Evolutionary conservation across 1,140 invertebrate genomes (phyloP).

Genomic region (Tyrophagus putrescentiae): DNA sequence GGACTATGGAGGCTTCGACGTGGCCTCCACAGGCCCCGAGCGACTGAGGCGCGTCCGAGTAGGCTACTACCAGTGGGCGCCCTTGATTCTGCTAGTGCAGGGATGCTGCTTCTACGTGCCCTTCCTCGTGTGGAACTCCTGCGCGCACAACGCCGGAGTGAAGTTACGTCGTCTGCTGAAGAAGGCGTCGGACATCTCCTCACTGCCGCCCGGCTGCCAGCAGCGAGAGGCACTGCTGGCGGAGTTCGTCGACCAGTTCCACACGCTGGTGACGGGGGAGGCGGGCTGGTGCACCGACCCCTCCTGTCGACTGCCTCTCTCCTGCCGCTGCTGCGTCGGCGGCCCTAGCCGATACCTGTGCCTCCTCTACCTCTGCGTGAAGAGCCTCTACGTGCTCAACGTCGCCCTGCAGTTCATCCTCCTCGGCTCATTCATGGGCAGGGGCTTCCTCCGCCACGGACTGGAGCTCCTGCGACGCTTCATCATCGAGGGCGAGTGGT

Average conservation of each 20-base stretch:
- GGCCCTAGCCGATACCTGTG: conserved; percentile 35
- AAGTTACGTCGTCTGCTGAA: conserved; percentile 33
- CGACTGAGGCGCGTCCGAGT: conserved; percentile 31
- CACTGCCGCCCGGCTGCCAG: conserved; percentile 34
- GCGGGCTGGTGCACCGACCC: conserved; percentile 33
- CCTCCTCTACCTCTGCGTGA: conserved; percentile 35
- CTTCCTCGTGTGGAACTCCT: conserved; percentile 40
- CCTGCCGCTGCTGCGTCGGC: conserved; percentile 29
- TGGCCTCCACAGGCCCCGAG: conserved; percentile 27
- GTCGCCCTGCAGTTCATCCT: conserved; percentile 37
- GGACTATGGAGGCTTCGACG: conserved; percentile 28
- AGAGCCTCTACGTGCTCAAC: conserved; percentile 36
- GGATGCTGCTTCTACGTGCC: conserved; percentile 42
- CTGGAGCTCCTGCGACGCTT: conserved; percentile 30
- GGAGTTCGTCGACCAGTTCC: conserved; percentile 35
- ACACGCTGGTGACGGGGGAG: conserved; percentile 32
- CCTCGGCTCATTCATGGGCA: conserved; percentile 34
- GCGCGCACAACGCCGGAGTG: conserved; percentile 33
- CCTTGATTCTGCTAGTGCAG: conserved; percentile 40
- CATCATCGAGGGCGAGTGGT: conserved; percentile 32
- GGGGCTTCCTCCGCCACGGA: conserved; percentile 33
- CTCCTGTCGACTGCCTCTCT: conserved; percentile 29
- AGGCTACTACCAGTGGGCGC: conserved; percentile 44
- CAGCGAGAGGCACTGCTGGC: conserved; percentile 33
- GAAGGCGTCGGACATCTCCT: conserved; percentile 32